Conservation (phyloP, 2,888 invertebrate species). For the Melangyna quadrimaculata region DNA sequence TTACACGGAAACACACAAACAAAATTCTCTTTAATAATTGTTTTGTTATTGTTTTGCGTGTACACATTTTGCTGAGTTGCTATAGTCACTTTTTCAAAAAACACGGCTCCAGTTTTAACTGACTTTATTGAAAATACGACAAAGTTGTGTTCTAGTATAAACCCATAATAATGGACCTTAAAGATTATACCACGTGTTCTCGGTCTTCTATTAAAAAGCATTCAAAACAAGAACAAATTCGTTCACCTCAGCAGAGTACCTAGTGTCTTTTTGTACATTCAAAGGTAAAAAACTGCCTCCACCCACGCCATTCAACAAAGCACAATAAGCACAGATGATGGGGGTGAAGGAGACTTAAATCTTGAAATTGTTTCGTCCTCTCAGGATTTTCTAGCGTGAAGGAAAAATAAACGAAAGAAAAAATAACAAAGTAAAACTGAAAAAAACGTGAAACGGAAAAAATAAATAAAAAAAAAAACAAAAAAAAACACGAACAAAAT, state of each 20-base stretch:
- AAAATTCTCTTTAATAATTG: no score
- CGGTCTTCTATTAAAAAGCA: background rate
- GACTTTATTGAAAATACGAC: no score
- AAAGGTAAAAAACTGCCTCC: slow-evolving; percentile 52
- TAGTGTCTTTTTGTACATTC: slow-evolving; percentile 11
- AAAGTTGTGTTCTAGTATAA: background rate
- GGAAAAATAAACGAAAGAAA: slow-evolving; percentile 16
- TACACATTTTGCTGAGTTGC: no score
- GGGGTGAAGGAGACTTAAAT: slow-evolving; percentile 61
- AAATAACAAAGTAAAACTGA: slow-evolving; percentile 5
- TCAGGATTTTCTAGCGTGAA: slow-evolving; percentile 23
- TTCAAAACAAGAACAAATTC: background rate
- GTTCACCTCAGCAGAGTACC: background rate
- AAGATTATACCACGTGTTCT: background rate
- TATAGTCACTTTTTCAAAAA: no score
- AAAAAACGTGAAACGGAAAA: background rate
- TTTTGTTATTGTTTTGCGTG: no score
- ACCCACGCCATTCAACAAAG: slow-evolving; percentile 42
- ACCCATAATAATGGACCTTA: background rate
- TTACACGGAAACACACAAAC: no score
- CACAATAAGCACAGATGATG: slow-evolving; percentile 27
- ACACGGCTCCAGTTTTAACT: no score
- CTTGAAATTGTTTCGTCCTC: slow-evolving; percentile 69
- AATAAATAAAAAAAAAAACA: background rate
- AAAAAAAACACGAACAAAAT: background rate